Evolutionary conservation across 2,888 invertebrate species (phyloP).

Genomic region (Gastracanthus pulcherrimus): DNA sequence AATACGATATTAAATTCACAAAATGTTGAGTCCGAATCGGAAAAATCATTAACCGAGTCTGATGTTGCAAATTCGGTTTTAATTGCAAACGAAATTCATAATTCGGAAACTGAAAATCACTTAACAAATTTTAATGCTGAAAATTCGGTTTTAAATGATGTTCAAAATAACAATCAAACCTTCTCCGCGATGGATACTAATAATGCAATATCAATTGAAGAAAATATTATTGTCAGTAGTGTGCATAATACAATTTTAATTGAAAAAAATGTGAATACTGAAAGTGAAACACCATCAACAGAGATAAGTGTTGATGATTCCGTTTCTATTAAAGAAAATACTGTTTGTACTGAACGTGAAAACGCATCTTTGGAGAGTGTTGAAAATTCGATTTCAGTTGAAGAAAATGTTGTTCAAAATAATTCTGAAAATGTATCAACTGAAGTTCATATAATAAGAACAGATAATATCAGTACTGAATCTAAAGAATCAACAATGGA

Average conservation of each 20-base stretch:
- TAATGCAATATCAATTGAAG: neutral
- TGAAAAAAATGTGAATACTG: neutral
- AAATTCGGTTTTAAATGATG: neutral
- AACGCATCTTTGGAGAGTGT: neutral
- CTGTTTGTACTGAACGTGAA: neutral
- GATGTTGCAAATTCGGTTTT: no score
- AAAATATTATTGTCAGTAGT: neutral
- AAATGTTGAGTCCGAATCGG: neutral
- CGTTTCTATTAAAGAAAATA: neutral
- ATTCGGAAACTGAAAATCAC: neutral
- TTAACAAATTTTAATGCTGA: neutral
- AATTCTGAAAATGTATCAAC: neutral
- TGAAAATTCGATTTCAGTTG: neutral
- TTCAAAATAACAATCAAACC: neutral
- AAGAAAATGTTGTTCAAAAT: conserved; percentile 21
- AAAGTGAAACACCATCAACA: neutral
- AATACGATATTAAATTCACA: neutral
- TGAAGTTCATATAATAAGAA: no score
- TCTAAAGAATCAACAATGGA: neutral
- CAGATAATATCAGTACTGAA: neutral
- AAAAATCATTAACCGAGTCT: no score
- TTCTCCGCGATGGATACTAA: no score
- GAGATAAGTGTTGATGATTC: no score
- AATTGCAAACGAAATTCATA: neutral
- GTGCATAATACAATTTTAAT: neutral